phyloP scores from a whole-genome alignment of 1,140 invertebrate genomes.

The Lasioglossum albipes region DNA sequence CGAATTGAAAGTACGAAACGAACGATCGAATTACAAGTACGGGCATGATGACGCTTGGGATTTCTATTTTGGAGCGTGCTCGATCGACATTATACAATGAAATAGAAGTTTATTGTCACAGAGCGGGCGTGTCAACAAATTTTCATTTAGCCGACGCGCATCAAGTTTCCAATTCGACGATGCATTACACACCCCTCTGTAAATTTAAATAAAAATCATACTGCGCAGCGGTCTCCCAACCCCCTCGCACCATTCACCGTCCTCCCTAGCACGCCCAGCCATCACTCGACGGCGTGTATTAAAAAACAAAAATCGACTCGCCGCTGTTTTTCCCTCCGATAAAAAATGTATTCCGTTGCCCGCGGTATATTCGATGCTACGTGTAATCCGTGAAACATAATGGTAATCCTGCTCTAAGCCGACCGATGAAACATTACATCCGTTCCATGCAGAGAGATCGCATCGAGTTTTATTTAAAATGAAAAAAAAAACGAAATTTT shows the following conservation, averaged over 20 bases:
- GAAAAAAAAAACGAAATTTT: not conserved
- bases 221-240: not conserved
- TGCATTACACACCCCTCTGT: slow-evolving; percentile 21
- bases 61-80: slow-evolving; percentile 31
- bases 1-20: not conserved
- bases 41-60: slow-evolving; percentile 7
- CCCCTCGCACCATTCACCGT: too few species aligned
- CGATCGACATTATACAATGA: slow-evolving; percentile 19
- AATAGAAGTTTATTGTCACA: slow-evolving; percentile 46
- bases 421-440: slow-evolving; percentile 44
- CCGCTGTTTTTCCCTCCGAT: slow-evolving; percentile 14
- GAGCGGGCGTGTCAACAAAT: slow-evolving; percentile 43
- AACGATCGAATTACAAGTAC: slow-evolving; percentile 16
- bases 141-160: slow-evolving; percentile 54
- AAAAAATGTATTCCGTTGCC: slow-evolving; percentile 31
- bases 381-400: slow-evolving; percentile 40
- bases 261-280: too few species aligned
- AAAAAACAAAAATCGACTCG: slow-evolving; percentile 42
- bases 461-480: slow-evolving; percentile 11
- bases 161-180: slow-evolving; percentile 50
- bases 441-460: not conserved
- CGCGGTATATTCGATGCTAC: slow-evolving; percentile 25
- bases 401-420: slow-evolving; percentile 44
- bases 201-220: slow-evolving; percentile 45
- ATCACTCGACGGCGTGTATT: slow-evolving; percentile 19